Evolutionary conservation across 2,797 vertebrate species (phyloP).

Genomic region (Spheniscus humboldti): DNA sequence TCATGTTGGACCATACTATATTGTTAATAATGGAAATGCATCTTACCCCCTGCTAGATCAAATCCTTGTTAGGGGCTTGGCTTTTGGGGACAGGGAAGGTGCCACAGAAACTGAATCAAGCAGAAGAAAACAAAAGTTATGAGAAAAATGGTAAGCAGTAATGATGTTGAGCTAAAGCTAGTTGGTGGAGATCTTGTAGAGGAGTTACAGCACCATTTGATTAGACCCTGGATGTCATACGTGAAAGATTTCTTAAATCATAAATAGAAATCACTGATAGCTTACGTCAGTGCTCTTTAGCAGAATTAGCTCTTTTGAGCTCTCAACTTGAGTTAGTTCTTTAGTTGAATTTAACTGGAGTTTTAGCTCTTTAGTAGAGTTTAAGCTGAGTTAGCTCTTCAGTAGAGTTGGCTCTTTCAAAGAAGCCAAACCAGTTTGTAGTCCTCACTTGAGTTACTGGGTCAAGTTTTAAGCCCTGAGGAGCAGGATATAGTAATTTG

Average conservation of each 20-base stretch:
- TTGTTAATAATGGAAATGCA: neutral
- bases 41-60: neutral
- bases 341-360: neutral
- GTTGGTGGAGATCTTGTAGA: neutral
- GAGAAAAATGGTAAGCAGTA: neutral
- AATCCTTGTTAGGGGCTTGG: neutral
- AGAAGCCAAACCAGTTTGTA: neutral
- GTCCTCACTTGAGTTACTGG: neutral
- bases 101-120: neutral
- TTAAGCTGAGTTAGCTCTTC: neutral
- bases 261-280: neutral
- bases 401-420: neutral
- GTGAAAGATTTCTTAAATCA: neutral
- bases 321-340: neutral
- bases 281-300: neutral
- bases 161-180: neutral
- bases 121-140: neutral
- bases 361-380: neutral
- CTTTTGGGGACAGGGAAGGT: neutral
- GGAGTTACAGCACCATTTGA: neutral
- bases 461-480: neutral
- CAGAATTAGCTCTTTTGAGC: neutral
- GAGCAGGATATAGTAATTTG: neutral
- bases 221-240: neutral
- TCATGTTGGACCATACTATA: neutral